These are phyloP conservation scores for Melipona beecheii DNA, from an alignment of 2,888 invertebrate genomes.

Conservation along the genomic window DNA sequence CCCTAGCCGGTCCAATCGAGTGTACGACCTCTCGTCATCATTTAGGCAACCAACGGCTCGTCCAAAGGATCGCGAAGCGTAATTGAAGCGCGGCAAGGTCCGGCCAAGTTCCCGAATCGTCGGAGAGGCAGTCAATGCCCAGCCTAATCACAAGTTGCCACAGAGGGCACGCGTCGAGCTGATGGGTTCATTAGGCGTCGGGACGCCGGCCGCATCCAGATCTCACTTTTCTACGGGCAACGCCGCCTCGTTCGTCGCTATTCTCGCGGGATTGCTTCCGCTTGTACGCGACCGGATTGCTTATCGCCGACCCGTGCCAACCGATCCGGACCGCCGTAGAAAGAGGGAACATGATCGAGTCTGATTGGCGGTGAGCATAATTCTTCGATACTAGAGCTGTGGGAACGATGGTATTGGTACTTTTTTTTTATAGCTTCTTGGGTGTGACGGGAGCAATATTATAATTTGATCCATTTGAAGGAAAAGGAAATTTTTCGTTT, in stretches of 20 bases:
- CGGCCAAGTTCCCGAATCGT: conserved; percentile 70
- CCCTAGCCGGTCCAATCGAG: conserved; percentile 31
- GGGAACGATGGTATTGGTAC: background rate
- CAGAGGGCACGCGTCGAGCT: conserved; percentile 79
- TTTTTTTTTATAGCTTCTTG: background rate
- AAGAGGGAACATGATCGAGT: conserved; percentile 41
- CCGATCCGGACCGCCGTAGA: background rate
- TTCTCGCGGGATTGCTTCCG: conserved; percentile 68
- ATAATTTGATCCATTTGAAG: background rate
- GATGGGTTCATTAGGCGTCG: conserved; percentile 82
- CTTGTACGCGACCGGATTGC: conserved; percentile 74
- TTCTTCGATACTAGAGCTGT: background rate
- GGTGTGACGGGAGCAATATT: background rate
- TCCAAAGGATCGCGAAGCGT: conserved; percentile 62
- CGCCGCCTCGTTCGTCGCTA: conserved; percentile 58
- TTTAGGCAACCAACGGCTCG: conserved; percentile 68
- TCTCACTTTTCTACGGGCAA: conserved; percentile 72
- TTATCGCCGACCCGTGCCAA: conserved; percentile 50
- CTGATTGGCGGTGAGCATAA: conserved; percentile 31
- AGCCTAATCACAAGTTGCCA: conserved; percentile 81
- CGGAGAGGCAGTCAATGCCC: conserved; percentile 71
- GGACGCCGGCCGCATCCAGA: conserved; percentile 81
- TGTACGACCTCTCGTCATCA: conserved; percentile 8
- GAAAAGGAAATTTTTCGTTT: too few species aligned
- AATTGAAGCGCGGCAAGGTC: conserved; percentile 75